phyloP scores from a whole-genome alignment of 2,113 vertebrate genomes.

The Chlamydotis undulata region DNA sequence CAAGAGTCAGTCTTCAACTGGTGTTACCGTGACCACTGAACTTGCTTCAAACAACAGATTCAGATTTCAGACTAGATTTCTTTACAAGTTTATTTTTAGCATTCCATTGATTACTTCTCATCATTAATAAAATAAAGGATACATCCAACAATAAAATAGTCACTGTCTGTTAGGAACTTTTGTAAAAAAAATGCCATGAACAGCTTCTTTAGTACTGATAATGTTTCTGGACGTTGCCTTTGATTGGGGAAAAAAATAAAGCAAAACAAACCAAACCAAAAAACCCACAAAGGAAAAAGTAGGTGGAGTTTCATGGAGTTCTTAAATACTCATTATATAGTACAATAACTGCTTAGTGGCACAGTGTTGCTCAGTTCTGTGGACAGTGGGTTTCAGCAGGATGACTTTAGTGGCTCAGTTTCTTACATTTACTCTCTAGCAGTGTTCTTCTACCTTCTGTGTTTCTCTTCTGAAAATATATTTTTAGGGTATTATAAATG shows the following conservation, averaged over 20 bases:
- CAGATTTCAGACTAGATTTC: slow-evolving; percentile 68
- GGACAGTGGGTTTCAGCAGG: background rate
- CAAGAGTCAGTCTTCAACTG: slow-evolving; percentile 65
- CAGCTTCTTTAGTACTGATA: slow-evolving; percentile 79
- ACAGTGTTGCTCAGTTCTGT: background rate
- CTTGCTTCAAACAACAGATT: slow-evolving; percentile 68
- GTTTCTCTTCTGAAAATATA: background rate
- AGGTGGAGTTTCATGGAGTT: slow-evolving; percentile 45
- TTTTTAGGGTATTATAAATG: background rate
- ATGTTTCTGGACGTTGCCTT: slow-evolving; percentile 89
- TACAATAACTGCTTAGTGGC: background rate
- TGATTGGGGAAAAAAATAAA: slow-evolving; percentile 60
- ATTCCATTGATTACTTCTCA: slow-evolving; percentile 73
- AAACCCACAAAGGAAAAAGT: slow-evolving; percentile 10
- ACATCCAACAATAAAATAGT: slow-evolving; percentile 77
- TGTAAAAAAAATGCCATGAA: slow-evolving; percentile 79
- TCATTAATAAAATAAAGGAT: slow-evolving; percentile 80
- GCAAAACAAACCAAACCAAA: background rate
- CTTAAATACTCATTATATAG: background rate
- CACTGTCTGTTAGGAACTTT: slow-evolving; percentile 80
- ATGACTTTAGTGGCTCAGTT: background rate
- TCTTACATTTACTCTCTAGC: background rate
- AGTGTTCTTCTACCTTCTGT: background rate
- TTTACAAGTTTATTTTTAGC: slow-evolving; percentile 73
- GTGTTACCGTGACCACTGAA: slow-evolving; percentile 67